phyloP scores from a whole-genome alignment of 1,140 invertebrate species.

The Dendrolimus kikuchii region DNA sequence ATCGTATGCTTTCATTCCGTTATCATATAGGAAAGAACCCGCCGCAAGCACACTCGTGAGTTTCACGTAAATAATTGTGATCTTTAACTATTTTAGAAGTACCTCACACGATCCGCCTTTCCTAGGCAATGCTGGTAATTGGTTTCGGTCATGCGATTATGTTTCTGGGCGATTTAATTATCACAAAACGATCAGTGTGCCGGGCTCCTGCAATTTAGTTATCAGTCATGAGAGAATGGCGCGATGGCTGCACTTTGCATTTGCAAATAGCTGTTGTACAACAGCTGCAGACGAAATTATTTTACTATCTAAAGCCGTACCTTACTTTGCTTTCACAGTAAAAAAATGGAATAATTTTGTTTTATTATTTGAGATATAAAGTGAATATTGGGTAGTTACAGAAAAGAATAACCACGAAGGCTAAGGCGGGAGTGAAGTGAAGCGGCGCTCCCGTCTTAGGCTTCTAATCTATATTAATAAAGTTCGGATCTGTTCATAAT shows the following conservation, averaged over 20 bases:
- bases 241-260: slow-evolving; percentile 24
- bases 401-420: too few relatives aligned
- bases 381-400: too few relatives aligned
- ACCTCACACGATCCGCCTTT: slow-evolving; percentile 55
- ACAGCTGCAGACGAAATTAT: slow-evolving; percentile 29
- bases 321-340: too few relatives aligned
- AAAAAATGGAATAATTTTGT: too few relatives aligned
- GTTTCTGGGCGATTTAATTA: slow-evolving; percentile 72
- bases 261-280: slow-evolving; percentile 31
- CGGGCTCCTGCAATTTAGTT: slow-evolving; percentile 68
- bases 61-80: slow-evolving; percentile 55
- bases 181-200: slow-evolving; percentile 66
- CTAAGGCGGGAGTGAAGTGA: too few relatives aligned
- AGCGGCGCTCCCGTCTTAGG: too few relatives aligned
- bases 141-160: slow-evolving; percentile 70
- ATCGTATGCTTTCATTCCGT: too few relatives aligned
- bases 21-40: slow-evolving; percentile 19
- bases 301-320: too few relatives aligned
- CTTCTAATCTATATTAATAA: too few relatives aligned
- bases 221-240: slow-evolving; percentile 62
- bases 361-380: too few relatives aligned
- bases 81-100: slow-evolving; percentile 48
- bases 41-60: slow-evolving; percentile 37
- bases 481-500: too few relatives aligned
- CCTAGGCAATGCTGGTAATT: slow-evolving; percentile 64